Evolutionary conservation across 2,113 vertebrate genomes (phyloP), one percentile per base, ranked within the genome.

Genomic region (Myrmecobius fasciatus): DNA sequence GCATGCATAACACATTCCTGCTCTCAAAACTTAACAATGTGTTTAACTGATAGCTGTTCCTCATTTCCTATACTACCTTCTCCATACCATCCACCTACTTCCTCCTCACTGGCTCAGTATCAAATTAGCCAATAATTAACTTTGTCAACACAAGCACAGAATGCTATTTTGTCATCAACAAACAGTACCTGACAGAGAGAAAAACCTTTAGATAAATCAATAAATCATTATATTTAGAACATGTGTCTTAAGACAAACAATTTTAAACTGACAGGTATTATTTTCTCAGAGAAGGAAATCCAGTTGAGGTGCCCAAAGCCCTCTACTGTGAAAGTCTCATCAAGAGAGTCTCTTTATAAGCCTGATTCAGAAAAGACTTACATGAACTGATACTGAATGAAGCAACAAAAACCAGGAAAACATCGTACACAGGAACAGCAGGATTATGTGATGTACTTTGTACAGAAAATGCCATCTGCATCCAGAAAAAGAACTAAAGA

Each of bases 251-350:
- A 89, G 67, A 56, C 92, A 91, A 20, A 67, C 47, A n/a, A 24
- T n/a, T 89, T 28, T 83, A 24, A 14, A 2, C 47, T 95, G 75
- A 92, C 93, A 92, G 93, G 91, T 51, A 51, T 17, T 52, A 56
- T n/a, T 51, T 7, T 12, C 90, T 95, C 91, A 90, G 49, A 91
- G 90, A 95, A 25, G 51, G 48, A 26, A 93, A 25, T 46, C 28
- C 94, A 47, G 83, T 88, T 46, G 91, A 92, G 53, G 52, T 22
- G 49, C 60, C 36, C 53, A 28, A 49, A 36, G 47, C 75, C 90
- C 49, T 36, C 46, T 49, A 51, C 54, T 92, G 90, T 91, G 93
- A 93, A 89, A 96, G 93, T 49, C 48, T 89, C 56, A 51, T n/a
- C 25, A 28, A 31, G 52, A 93, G 22, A 53, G 52, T 24, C 52